Conservation (phyloP, 2,888 invertebrate genomes). For the Clitarchus hookeri region DNA sequence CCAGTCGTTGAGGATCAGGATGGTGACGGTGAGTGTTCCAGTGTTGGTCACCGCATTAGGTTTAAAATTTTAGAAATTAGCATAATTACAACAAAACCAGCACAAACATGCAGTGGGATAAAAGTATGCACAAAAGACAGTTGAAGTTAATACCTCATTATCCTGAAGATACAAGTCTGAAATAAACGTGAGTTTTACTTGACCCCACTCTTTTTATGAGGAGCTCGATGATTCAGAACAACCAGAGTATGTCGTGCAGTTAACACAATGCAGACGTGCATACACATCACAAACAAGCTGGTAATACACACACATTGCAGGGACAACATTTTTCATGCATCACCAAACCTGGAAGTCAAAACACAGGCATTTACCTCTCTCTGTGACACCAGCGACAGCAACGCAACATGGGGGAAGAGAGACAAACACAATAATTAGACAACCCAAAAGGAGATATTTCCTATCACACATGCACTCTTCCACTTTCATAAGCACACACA, state of each 20-base stretch:
- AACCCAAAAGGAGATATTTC: background rate
- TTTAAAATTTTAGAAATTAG: no score
- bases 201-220: no score
- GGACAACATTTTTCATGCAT: background rate
- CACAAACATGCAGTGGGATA: no score
- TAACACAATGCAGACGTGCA: background rate
- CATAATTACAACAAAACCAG: no score
- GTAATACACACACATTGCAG: background rate
- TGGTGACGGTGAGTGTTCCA: no score
- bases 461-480: background rate
- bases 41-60: no score
- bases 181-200: no score
- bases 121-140: no score
- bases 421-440: slow-evolving; percentile 29
- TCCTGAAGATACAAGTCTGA: no score
- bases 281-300: background rate
- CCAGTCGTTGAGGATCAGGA: no score
- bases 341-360: slow-evolving; percentile 11
- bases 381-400: slow-evolving; percentile 45
- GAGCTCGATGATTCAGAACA: no score
- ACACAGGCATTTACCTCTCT: slow-evolving; percentile 47
- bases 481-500: background rate
- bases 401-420: slow-evolving; percentile 26
- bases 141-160: no score
- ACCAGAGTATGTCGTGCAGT: background rate